Conservation (phyloP, 2,888 invertebrate species). For the Pristionchus japonicus region DNA sequence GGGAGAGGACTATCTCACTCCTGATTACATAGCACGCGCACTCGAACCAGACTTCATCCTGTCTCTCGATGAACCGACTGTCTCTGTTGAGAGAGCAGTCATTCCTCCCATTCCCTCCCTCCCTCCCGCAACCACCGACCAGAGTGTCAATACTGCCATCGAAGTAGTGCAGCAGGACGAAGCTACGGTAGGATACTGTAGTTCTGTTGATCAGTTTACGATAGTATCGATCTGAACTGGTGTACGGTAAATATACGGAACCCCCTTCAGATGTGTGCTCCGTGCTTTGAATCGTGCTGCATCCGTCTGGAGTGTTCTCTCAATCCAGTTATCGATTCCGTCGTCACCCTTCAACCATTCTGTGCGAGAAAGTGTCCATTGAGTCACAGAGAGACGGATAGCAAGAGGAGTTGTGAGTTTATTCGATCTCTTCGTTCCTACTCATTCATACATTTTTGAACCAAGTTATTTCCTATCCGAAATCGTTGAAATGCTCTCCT, state of each 20-base stretch:
- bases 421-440: no score
- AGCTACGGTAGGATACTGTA: constrained; percentile 7
- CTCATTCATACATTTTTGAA: no score
- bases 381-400: background rate
- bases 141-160: constrained; percentile 7
- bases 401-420: constrained; percentile 35
- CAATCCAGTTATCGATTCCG: background rate
- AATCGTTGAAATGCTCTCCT: no score
- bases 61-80: background rate
- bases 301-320: constrained; percentile 24
- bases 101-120: background rate
- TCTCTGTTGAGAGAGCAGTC: background rate
- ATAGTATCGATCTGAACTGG: no score
- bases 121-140: background rate
- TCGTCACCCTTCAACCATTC: constrained; percentile 24
- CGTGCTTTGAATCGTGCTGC: constrained; percentile 24
- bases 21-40: background rate
- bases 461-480: background rate
- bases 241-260: no score
- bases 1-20: constrained; percentile 31
- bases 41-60: constrained; percentile 34
- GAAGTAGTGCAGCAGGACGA: background rate
- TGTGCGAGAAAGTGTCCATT: background rate
- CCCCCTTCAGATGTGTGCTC: constrained; percentile 34
- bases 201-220: no score